Base-by-base conservation (phyloP, 2,113 vertebrate species). In the Clarias batrachus region DNA sequence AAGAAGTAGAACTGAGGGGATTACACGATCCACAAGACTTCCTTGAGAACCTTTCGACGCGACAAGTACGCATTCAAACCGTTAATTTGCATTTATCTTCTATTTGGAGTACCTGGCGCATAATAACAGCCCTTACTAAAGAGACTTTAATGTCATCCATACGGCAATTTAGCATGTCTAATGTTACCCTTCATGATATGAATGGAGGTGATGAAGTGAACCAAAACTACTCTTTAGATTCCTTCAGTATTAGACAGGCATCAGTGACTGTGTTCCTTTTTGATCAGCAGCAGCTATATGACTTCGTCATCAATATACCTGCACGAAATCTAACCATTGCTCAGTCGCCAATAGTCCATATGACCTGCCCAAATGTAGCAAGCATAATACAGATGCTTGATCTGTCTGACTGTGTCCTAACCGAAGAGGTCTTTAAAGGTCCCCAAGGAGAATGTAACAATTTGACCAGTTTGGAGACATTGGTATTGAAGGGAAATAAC, bases 331-430 rank as follows among this genome's bases (percentile, higher is more conserved):
- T 97, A 10, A 94, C 95, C 0, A 85, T 97, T 41, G 79, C 82
- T 14, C 92, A 95, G 65, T 54, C 95, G 0, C 90, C 84, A 33
- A 92, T 98, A 6, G 79, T 98, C 5, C 95, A 97, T 82, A 96
- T 98, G 96, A 94, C 96, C 59, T 99, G 97, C 85, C 97, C 97
- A 13, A 68, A 68, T 0, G 88, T 84, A 8, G 87, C 74, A 8
- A 98, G 96, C 86, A 87, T 70, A 5, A 93, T 97, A 84, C 86
- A 88, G 8, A 84, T 94, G 74, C 87, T 98, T 86, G 93, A 96
- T 87, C 95, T 99, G 89, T 96, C 96, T 1, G 85, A 88, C 81
- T 96, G 97, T 79, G 92, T 95, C 10, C 4, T 99, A 52, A 95
- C 96, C 0, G 97, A 98, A 0, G 1, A 82, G 0, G 77, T 98